Percentiles rank a stretch among this genome's conserved stretches.
phyloP scores from a whole-genome alignment of 2,888 invertebrate species.

The Lucinisca nassula region DNA sequence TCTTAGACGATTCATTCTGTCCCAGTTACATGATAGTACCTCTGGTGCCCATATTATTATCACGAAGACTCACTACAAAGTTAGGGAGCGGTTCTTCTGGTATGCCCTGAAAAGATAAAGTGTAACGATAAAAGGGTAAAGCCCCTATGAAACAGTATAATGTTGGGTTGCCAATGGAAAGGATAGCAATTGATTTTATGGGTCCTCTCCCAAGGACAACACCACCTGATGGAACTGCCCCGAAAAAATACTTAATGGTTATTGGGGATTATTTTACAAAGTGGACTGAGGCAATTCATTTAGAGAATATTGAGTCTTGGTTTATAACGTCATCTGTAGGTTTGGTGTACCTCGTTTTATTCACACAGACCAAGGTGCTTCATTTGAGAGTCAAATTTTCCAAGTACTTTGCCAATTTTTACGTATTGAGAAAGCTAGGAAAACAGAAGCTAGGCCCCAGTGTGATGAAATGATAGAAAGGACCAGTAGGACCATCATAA shows the following conservation, averaged over 20 bases:
- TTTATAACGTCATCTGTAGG: slow-evolving; percentile 4
- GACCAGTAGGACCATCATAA: slow-evolving; percentile 3
- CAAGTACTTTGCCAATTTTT: slow-evolving; percentile 22
- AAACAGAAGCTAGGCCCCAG: not conserved
- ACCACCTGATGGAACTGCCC: not conserved
- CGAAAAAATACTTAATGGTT: slow-evolving; percentile 34
- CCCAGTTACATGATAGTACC: not conserved
- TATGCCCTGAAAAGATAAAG: not conserved
- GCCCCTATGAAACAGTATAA: no score
- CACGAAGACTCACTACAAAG: not conserved
- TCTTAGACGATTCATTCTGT: not conserved
- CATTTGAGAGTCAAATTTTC: slow-evolving; percentile 37
- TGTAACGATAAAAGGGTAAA: not conserved
- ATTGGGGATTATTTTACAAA: slow-evolving; percentile 44
- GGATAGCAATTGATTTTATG: slow-evolving; percentile 26
- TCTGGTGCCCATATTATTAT: slow-evolving; percentile 4
- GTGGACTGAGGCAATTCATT: slow-evolving; percentile 22
- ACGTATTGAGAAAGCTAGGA: slow-evolving; percentile 11
- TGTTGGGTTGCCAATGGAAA: slow-evolving; percentile 1
- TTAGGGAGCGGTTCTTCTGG: not conserved
- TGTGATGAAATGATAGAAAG: slow-evolving; percentile 30
- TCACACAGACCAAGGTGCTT: slow-evolving; percentile 28
- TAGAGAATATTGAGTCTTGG: slow-evolving; percentile 13
- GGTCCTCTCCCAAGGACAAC: no score
- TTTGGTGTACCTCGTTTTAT: slow-evolving; percentile 28